Evolutionary conservation across 2,113 vertebrate genomes (phyloP), one percentile per base, ranked within the genome.

Genomic region (Phoenicopterus ruber): DNA sequence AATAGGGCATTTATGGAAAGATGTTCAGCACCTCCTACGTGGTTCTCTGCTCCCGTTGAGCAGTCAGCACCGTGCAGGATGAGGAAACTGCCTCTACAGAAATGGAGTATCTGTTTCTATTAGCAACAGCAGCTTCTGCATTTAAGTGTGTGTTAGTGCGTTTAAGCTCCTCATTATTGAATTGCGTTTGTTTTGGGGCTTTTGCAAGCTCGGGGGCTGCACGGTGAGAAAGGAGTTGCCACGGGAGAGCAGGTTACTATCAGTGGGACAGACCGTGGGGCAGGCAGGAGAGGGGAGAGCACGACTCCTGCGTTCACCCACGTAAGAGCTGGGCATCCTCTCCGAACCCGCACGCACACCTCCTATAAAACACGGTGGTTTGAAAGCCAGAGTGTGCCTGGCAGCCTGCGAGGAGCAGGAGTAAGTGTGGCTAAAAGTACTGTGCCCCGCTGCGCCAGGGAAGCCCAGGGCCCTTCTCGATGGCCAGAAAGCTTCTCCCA

Each of bases 71-170:
- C 1, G 0, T n/a, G 46, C 84, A 87, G 86, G 86, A 94, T 95
- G 80, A 95, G 76, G 86, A 84, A 88, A 61, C 72, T 49, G 86
- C 86, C 59, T 95, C 31, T 24, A 5, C 24, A 61, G 93, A 79
- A 91, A 59, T 42, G 42, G 82, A 97, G 52, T 79, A 86, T 82
- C 89, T 94, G 96, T 95, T 94, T 95, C 96, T 89, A 76, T 63
- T 95, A 79, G 93, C 95, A 97, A 95, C 93, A 82, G 77, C 86
- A 58, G 44, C 59, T 82, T 76, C 86, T 54, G 46, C 73, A 16
- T 61, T 54, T 40, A 10, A 71, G 47, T 1, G 15, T 25, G 69
- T 67, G 83, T 25, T 59, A 13, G 57, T 25, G 91, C 74, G 58
- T 85, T 87, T n/a, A 28, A 70, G 42, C 40, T 57, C 26, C 49